Evolutionary conservation across 2,888 invertebrate genomes (phyloP).

Genomic region (Selenia dentaria): DNA sequence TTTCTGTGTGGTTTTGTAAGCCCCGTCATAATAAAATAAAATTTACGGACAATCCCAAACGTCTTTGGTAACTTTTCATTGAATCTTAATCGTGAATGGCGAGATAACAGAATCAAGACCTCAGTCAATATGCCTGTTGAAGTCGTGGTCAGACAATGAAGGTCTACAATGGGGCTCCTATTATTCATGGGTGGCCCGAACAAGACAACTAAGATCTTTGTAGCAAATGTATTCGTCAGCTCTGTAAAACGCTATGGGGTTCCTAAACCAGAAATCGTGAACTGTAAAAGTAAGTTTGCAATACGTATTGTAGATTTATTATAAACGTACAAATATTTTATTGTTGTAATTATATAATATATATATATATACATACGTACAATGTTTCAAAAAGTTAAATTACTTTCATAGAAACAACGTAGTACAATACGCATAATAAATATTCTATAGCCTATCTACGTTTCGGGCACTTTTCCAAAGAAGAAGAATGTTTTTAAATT

Average conservation of each 20-base stretch:
- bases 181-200: constrained; percentile 73
- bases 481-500: too few relatives aligned
- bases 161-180: constrained; percentile 40
- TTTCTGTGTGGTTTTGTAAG: too few relatives aligned
- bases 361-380: too few relatives aligned
- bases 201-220: constrained; percentile 48
- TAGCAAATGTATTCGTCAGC: constrained; percentile 67
- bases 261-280: constrained; percentile 28
- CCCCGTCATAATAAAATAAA: constrained; percentile 27
- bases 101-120: constrained; percentile 51
- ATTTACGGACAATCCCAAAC: constrained; percentile 25
- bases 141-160: constrained; percentile 56
- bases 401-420: too few relatives aligned
- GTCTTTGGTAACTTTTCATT: constrained; percentile 35
- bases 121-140: constrained; percentile 58
- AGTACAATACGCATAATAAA: too few relatives aligned
- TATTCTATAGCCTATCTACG: too few relatives aligned
- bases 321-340: too few relatives aligned
- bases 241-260: constrained; percentile 53
- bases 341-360: too few relatives aligned
- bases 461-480: too few relatives aligned
- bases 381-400: too few relatives aligned
- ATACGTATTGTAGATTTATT: too few relatives aligned
- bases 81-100: constrained; percentile 42
- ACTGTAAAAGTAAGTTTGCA: too few relatives aligned